These are phyloP conservation scores for Rousettus madagascariensis DNA, from an alignment of 2,797 vertebrate species.

Conservation along the genomic window DNA sequence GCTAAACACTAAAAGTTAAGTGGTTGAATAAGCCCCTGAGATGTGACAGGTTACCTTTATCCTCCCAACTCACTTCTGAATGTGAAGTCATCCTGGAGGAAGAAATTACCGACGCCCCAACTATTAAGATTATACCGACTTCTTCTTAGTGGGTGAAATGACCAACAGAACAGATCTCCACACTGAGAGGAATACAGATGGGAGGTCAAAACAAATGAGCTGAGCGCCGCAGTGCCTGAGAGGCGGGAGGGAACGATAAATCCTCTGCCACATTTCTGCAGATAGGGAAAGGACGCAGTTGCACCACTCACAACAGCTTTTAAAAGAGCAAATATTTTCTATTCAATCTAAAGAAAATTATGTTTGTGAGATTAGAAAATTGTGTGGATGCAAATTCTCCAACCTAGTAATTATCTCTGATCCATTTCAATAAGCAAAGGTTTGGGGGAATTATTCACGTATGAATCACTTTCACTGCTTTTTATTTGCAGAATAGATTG, in stretches of 20 bases:
- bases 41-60: not conserved
- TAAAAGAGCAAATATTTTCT: slow-evolving; percentile 81
- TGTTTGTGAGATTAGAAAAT: slow-evolving; percentile 76
- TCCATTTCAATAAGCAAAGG: slow-evolving; percentile 78
- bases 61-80: not conserved
- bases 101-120: not conserved
- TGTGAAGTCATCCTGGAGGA: not conserved
- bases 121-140: not conserved
- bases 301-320: slow-evolving; percentile 55
- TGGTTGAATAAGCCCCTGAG: not conserved
- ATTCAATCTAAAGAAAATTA: slow-evolving; percentile 75
- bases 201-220: not conserved
- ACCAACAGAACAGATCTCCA: not conserved
- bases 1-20: slow-evolving; percentile 40
- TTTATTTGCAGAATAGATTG: slow-evolving; percentile 76
- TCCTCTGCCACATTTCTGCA: not conserved
- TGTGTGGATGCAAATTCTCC: slow-evolving; percentile 77
- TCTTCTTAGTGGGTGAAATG: not conserved
- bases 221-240: not conserved
- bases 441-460: slow-evolving; percentile 73
- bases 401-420: slow-evolving; percentile 76
- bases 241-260: not conserved
- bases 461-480: slow-evolving; percentile 76
- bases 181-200: not conserved
- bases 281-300: not conserved